A percentile compares a stretch with the other conserved stretches of the same genome.
Conservation (phyloP, 2,113 vertebrate genomes). For the Camelus dromedarius region DNA sequence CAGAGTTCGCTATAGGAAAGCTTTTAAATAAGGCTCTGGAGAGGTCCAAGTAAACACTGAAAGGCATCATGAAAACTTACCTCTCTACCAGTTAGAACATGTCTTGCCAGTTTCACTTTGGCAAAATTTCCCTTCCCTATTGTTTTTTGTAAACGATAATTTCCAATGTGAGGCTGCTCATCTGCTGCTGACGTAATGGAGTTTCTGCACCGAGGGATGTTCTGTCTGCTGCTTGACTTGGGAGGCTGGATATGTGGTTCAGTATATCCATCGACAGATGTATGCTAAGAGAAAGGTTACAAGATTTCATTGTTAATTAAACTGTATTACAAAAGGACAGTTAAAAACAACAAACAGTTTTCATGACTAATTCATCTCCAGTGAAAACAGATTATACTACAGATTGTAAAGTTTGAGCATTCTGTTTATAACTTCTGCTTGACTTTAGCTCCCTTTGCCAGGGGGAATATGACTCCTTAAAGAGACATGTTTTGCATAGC, state of each 20-base stretch:
- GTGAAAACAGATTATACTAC: not conserved
- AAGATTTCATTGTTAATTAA: constrained; percentile 58
- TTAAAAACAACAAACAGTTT: not conserved
- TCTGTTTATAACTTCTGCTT: not conserved
- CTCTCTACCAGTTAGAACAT: constrained; percentile 97
- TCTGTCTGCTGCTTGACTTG: constrained; percentile 96
- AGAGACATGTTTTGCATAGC: not conserved
- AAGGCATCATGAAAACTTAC: constrained; percentile 84
- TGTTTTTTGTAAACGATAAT: constrained; percentile 97
- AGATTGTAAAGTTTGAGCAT: not conserved
- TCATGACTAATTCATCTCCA: not conserved
- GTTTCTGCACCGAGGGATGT: constrained; percentile 94
- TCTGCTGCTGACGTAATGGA: constrained; percentile 94
- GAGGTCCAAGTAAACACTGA: not conserved
- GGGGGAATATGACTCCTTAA: not conserved
- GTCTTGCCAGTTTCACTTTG: constrained; percentile 97
- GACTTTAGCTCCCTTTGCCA: not conserved
- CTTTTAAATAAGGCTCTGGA: not conserved
- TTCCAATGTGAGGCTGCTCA: constrained; percentile 96
- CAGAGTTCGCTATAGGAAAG: not conserved
- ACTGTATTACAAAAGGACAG: not conserved
- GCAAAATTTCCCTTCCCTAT: constrained; percentile 98
- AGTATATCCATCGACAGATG: constrained; percentile 94
- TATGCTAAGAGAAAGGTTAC: constrained; percentile 88
- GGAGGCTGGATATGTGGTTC: constrained; percentile 92